A percentile compares a stretch with the other conserved stretches of the same genome.
Evolutionary conservation across 2,113 vertebrate species (phyloP).

Genomic region (Peromyscus leucopus): DNA sequence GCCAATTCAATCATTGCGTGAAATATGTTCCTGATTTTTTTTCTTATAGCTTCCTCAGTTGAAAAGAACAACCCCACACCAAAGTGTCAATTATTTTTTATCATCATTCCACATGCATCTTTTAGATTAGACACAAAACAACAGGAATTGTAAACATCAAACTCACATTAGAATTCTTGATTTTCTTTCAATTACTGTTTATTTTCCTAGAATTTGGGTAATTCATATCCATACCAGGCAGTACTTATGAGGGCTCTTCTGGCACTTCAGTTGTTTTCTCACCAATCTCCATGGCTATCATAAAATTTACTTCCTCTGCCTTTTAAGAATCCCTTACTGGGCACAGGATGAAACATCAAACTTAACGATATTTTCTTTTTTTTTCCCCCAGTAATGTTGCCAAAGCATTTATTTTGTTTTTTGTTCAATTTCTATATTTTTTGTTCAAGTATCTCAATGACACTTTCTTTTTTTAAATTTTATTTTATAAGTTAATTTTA

Average conservation of each 20-base stretch:
- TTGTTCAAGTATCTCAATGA: too few relatives aligned
- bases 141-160: slow-evolving; percentile 34
- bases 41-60: neutral
- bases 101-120: neutral
- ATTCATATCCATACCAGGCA: neutral
- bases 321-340: neutral
- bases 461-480: too few relatives aligned
- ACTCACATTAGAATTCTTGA: slow-evolving; percentile 37
- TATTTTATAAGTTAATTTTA: too few relatives aligned
- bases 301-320: neutral
- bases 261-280: too few relatives aligned
- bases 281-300: neutral
- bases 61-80: neutral
- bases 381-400: too few relatives aligned
- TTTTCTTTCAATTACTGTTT: slow-evolving; percentile 59
- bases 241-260: neutral
- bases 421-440: too few relatives aligned
- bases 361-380: neutral
- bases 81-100: slow-evolving; percentile 57
- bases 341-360: neutral
- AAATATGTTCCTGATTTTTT: neutral
- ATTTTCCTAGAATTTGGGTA: slow-evolving; percentile 22
- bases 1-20: neutral
- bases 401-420: too few relatives aligned
- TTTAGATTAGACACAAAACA: slow-evolving; percentile 1